Percentiles rank a stretch among this genome's conserved stretches.
phyloP scores from a whole-genome alignment of 2,888 invertebrate species.

The Scaptomyza cyrtandrae region DNA sequence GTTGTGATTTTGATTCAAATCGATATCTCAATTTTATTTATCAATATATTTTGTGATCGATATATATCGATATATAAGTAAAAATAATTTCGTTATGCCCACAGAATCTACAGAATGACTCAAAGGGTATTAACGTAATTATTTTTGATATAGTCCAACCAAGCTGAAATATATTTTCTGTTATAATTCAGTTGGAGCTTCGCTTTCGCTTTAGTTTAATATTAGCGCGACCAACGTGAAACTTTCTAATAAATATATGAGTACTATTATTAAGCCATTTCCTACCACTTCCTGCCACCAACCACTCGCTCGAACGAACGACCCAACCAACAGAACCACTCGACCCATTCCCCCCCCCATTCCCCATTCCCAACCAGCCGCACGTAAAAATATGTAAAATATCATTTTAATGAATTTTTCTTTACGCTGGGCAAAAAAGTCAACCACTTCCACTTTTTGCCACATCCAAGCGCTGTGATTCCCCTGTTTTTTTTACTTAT shows the following conservation, averaged over 20 bases:
- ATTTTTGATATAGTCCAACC: background rate
- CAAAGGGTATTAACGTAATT: background rate
- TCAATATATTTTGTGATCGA: too few species aligned
- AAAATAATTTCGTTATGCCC: too few species aligned
- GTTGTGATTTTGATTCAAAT: too few species aligned
- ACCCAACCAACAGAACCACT: conserved; percentile 2
- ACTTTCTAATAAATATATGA: conserved; percentile 33
- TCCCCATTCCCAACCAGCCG: background rate
- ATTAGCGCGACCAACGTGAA: conserved; percentile 20
- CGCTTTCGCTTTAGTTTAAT: background rate
- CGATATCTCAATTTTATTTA: too few species aligned
- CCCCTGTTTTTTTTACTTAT: background rate
- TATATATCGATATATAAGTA: too few species aligned
- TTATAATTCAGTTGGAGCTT: background rate
- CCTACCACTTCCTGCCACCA: conserved; percentile 13
- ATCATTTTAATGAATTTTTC: conserved; percentile 62
- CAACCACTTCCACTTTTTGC: conserved; percentile 13
- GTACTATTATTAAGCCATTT: conserved; percentile 43
- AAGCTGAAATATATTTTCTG: background rate
- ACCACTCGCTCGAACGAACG: background rate
- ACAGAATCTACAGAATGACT: background rate
- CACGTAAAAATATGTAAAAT: conserved; percentile 47
- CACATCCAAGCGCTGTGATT: conserved; percentile 1
- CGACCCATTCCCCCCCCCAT: conserved; percentile 3
- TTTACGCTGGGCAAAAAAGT: conserved; percentile 41